phyloP scores from a whole-genome alignment of 1,140 invertebrate species.

The Formica exsecta region DNA sequence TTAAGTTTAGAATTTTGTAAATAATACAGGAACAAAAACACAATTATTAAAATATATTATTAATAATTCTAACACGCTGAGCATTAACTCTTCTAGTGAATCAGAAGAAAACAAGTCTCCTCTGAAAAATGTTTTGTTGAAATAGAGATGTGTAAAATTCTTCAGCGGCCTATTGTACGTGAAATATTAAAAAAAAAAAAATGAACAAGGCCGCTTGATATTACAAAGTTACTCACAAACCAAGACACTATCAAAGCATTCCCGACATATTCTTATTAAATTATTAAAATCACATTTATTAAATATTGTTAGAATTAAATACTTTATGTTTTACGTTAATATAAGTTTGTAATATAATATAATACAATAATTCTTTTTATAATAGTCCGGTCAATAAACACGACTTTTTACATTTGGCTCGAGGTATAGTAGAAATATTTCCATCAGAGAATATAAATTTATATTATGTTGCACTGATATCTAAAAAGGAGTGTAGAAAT shows the following conservation, averaged over 20 bases:
- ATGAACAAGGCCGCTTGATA: not conserved
- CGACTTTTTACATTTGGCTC: not conserved
- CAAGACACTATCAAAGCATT: not conserved
- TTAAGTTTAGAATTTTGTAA: not conserved
- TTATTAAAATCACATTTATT: not conserved
- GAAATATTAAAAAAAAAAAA: constrained; percentile 1
- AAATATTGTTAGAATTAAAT: not conserved
- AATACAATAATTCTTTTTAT: not conserved
- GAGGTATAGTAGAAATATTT: not conserved
- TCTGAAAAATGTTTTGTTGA: not conserved
- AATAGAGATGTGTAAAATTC: not conserved
- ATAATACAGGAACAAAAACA: not conserved
- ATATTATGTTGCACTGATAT: not conserved
- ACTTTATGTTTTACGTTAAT: not conserved
- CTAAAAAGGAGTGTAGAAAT: not conserved
- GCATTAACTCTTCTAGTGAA: not conserved
- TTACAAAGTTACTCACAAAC: not conserved
- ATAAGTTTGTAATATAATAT: no score
- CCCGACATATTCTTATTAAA: not conserved
- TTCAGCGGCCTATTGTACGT: not conserved
- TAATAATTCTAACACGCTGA: not conserved
- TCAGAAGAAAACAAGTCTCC: not conserved
- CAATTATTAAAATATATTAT: not conserved
- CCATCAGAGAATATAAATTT: not conserved
- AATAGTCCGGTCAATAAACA: not conserved